Conservation (phyloP, 2,888 invertebrate genomes). For the Lycaena phlaeas region DNA sequence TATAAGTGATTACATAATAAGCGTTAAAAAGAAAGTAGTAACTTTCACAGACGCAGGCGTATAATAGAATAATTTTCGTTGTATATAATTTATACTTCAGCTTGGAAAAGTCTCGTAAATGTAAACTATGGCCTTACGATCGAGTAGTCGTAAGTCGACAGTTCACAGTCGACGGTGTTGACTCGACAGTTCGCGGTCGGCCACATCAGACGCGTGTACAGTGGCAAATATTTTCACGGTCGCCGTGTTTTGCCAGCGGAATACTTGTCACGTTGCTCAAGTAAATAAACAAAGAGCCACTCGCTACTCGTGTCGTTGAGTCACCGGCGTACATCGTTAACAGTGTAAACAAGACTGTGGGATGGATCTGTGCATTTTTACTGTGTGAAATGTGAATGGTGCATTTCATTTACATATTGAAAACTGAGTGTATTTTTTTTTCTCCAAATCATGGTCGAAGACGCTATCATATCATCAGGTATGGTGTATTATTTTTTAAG, state of each 20-base stretch:
- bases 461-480: background rate
- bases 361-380: slow-evolving; percentile 10
- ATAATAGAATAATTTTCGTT: background rate
- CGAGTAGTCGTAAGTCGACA: too few species aligned
- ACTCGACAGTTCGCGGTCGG: slow-evolving; percentile 40
- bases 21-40: slow-evolving; percentile 2
- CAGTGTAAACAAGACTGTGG: slow-evolving; percentile 31
- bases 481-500: background rate
- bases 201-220: slow-evolving; percentile 35
- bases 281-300: slow-evolving; percentile 48
- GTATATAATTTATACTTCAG: background rate
- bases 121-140: too few species aligned
- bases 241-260: slow-evolving; percentile 14
- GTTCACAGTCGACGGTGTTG: slow-evolving; percentile 31
- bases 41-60: slow-evolving; percentile 1
- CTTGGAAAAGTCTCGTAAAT: background rate
- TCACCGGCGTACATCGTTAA: slow-evolving; percentile 29
- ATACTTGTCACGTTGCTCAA: slow-evolving; percentile 27
- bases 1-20: background rate
- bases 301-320: slow-evolving; percentile 29
- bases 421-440: background rate
- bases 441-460: background rate
- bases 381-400: slow-evolving; percentile 6
- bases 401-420: background rate
- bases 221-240: slow-evolving; percentile 20